A percentile compares a stretch with the other conserved stretches of the same genome.
phyloP scores from a whole-genome alignment of 2,113 vertebrate genomes.

The Fregetta grallaria region DNA sequence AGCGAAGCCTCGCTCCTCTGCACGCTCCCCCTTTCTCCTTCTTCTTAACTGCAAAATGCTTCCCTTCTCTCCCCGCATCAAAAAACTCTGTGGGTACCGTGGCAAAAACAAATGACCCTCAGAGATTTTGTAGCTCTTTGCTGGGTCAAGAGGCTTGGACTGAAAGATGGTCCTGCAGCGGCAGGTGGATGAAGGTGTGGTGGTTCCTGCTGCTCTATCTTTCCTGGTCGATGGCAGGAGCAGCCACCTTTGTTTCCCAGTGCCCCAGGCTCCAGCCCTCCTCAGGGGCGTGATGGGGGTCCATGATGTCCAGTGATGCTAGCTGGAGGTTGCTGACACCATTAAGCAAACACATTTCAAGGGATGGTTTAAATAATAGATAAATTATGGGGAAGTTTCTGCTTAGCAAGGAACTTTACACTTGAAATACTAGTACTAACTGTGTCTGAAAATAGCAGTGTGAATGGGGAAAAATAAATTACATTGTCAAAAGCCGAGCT shows the following conservation, averaged over 20 bases:
- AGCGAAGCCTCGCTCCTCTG: fast-evolving
- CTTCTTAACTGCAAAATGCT: fast-evolving
- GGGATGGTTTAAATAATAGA: not conserved
- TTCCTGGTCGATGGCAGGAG: not conserved
- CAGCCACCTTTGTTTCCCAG: not conserved
- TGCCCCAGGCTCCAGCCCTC: not conserved
- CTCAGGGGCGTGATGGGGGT: fast-evolving
- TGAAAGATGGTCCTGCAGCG: not conserved
- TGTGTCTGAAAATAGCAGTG: not conserved
- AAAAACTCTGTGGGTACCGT: not conserved
- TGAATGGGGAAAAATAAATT: not conserved
- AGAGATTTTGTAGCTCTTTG: not conserved
- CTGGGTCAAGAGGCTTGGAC: not conserved
- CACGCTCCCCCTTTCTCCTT: not conserved
- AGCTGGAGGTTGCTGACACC: not conserved
- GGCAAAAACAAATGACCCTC: not conserved
- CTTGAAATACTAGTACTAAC: not conserved
- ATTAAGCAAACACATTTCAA: not conserved
- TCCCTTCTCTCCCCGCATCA: not conserved
- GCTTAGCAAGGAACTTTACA: conserved; percentile 11
- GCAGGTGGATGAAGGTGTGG: not conserved
- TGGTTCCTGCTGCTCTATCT: not conserved
- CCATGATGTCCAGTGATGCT: not conserved
- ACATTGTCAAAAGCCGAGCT: not conserved
- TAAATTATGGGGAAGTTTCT: not conserved